phyloP scores from a whole-genome alignment of 2,113 vertebrate species.

The Passer montanus region DNA sequence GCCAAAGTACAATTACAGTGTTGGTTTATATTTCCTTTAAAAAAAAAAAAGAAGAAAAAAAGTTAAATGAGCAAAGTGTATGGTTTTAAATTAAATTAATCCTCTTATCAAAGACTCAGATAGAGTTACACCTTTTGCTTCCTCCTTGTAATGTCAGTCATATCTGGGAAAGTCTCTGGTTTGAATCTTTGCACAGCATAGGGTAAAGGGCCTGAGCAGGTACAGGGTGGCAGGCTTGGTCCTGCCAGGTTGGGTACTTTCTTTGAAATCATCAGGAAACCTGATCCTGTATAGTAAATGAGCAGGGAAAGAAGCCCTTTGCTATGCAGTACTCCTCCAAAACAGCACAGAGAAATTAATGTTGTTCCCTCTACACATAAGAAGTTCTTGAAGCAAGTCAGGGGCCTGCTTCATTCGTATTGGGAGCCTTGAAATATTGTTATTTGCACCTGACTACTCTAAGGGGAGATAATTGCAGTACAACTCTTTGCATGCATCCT shows the following conservation, averaged over 20 bases:
- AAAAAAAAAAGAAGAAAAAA: background rate
- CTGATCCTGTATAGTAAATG: background rate
- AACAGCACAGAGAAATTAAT: background rate
- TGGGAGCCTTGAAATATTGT: background rate
- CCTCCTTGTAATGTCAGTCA: background rate
- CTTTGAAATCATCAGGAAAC: conserved; percentile 1
- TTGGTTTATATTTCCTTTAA: background rate
- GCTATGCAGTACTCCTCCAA: background rate
- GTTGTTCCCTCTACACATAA: fast-evolving
- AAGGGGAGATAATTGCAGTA: background rate
- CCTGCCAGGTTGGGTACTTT: background rate
- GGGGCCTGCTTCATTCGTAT: background rate
- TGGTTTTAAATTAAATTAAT: background rate
- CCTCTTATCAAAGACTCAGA: background rate
- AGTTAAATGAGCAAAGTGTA: background rate
- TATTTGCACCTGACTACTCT: background rate
- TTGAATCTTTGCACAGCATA: background rate
- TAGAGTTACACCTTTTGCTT: background rate
- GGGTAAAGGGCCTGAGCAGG: background rate
- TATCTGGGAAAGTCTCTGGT: background rate
- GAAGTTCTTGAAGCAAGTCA: background rate
- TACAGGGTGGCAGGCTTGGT: background rate
- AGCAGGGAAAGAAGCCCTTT: background rate
- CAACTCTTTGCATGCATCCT: background rate
- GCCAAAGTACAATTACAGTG: conserved; percentile 30